phyloP scores from a whole-genome alignment of 1,140 invertebrate species.

The Rhizoglyphus robini region DNA sequence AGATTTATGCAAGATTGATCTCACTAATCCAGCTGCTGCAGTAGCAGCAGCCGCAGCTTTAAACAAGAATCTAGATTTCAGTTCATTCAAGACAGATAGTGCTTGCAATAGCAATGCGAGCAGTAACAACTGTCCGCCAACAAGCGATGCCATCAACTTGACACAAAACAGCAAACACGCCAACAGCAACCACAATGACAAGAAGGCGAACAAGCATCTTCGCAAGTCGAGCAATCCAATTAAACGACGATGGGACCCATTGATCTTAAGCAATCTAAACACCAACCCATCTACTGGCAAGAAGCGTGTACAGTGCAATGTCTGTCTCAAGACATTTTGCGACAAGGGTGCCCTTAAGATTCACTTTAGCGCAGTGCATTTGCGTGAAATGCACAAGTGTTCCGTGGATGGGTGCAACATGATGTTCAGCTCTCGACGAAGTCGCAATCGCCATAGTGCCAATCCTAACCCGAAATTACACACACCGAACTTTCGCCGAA shows the following conservation, averaged over 20 bases:
- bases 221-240: slow-evolving; percentile 67
- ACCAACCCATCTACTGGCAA: slow-evolving; percentile 83
- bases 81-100: not conserved
- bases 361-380: slow-evolving; percentile 95
- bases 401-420: slow-evolving; percentile 96
- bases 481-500: slow-evolving; percentile 75
- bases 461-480: slow-evolving; percentile 98
- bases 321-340: slow-evolving; percentile 97
- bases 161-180: slow-evolving; percentile 19
- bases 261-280: slow-evolving; percentile 71
- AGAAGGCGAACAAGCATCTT: slow-evolving; percentile 33
- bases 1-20: slow-evolving; percentile 9
- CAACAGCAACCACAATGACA: slow-evolving; percentile 12
- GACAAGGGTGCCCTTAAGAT: slow-evolving; percentile 99
- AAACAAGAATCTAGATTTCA: slow-evolving; percentile 1
- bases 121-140: not conserved
- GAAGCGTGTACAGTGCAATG: slow-evolving; percentile 93
- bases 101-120: not conserved
- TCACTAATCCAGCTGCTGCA: slow-evolving; percentile 5
- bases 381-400: slow-evolving; percentile 98
- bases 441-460: slow-evolving; percentile 87
- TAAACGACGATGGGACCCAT: slow-evolving; percentile 79
- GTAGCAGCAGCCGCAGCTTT: slow-evolving; percentile 6
- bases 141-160: slow-evolving; percentile 25
- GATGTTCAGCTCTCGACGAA: slow-evolving; percentile 95